Base-by-base conservation (phyloP, 1,140 invertebrate species). In the Bombus huntii region DNA sequence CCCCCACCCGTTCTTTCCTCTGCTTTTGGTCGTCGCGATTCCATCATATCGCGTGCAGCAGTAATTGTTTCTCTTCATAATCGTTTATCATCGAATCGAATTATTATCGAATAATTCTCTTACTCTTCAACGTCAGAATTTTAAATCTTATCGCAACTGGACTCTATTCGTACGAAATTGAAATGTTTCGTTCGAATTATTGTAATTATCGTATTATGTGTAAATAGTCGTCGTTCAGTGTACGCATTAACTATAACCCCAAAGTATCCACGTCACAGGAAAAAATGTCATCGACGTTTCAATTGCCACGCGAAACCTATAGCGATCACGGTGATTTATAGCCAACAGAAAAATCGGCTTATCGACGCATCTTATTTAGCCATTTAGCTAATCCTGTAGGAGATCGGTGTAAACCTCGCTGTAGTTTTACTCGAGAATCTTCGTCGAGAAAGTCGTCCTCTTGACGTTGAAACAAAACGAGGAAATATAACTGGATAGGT, bases 321-420 rank as follows among this genome's bases (percentile, higher is more conserved):
- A 39, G 39, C 42, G 80, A 39, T 73, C 70, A 39, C n/a, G 22
- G 12, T 62, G 70, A 81, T 81, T 62, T 62, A 81, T 81, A 15
- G 39, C 53, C 57, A 73, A 62, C 28, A 39, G 70, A 53, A 80
- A 39, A 44, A 71, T 25, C 44, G 37, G 12, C 37, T 15, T 34
- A n/a, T 81, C 28, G 34, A 10, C 37, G 22, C 79, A 81, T 81
- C 79, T 70, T 8, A 73, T 73, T 73, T 62, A n/a, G 10, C 9
- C 47, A 53, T 22, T 53, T 81, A 44, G 53, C n/a, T 62, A 81
- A 44, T 81, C 70, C 70, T 18, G 37, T 73, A 73, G 62, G n/a
- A 44, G 70, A 73, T 53, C 39, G 72, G 22, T 22, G 70, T n/a
- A 73, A 62, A 81, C 18, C 37, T n/a, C 53, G 68, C 53, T 81